phyloP scores from a whole-genome alignment of 2,797 vertebrate genomes.

The Kryptolebias ocellatus region DNA sequence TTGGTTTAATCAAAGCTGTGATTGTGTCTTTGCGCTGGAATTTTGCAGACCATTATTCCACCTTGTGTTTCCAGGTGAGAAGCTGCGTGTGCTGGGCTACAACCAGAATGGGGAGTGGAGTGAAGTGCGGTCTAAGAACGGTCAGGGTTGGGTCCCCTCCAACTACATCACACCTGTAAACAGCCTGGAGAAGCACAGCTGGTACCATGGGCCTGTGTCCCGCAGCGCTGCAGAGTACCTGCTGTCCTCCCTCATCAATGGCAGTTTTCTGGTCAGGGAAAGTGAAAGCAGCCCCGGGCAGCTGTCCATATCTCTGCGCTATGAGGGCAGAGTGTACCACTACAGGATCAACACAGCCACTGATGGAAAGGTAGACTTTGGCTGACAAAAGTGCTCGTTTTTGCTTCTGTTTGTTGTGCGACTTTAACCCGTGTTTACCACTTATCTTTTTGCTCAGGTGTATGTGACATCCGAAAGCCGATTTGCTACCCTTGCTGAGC shows the following conservation, averaged over 20 bases:
- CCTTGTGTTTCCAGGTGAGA: constrained; percentile 86
- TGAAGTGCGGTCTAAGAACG: constrained; percentile 97
- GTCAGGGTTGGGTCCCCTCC: constrained; percentile 98
- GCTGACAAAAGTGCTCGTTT: neutral
- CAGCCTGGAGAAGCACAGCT: constrained; percentile 98
- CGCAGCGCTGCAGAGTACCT: constrained; percentile 97
- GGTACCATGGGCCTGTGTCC: constrained; percentile 98
- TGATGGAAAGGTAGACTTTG: constrained; percentile 89
- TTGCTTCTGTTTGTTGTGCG: neutral
- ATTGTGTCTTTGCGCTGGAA: neutral
- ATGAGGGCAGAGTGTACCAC: constrained; percentile 98
- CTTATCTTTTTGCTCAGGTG: constrained; percentile 79
- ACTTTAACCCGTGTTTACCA: neutral
- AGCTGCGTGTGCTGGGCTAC: constrained; percentile 96
- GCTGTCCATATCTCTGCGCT: constrained; percentile 97
- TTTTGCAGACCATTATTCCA: neutral
- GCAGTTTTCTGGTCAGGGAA: constrained; percentile 97
- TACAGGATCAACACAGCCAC: constrained; percentile 97
- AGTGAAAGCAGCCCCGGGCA: constrained; percentile 99
- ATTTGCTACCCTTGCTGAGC: constrained; percentile 95
- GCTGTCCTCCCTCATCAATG: constrained; percentile 96
- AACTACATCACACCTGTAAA: constrained; percentile 99
- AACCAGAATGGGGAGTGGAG: constrained; percentile 99
- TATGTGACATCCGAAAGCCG: constrained; percentile 98
- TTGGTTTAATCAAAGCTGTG: neutral